Percentiles rank a stretch among this genome's conserved stretches.
Evolutionary conservation across 2,113 vertebrate genomes (phyloP).

Genomic region (Xenus cinereus): DNA sequence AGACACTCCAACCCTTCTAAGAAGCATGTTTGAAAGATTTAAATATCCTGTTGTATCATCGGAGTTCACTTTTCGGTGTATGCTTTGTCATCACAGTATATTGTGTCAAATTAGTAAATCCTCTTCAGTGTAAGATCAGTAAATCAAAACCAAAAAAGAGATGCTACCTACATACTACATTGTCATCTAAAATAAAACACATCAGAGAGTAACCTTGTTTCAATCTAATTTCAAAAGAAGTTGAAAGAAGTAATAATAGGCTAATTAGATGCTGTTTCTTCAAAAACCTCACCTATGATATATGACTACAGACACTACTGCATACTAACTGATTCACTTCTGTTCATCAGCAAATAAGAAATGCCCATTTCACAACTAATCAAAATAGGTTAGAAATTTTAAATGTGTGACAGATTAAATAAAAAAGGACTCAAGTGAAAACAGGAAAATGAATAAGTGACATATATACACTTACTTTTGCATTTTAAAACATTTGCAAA

Average conservation of each 20-base stretch:
- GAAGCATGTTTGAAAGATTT: neutral
- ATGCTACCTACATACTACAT: neutral
- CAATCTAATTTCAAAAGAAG: neutral
- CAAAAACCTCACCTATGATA: neutral
- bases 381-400: neutral
- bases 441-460: neutral
- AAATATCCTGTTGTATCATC: neutral
- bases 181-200: neutral
- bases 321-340: neutral
- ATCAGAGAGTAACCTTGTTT: neutral
- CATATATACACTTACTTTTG: neutral
- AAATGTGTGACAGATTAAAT: neutral
- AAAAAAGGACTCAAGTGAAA: neutral
- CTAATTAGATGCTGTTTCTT: neutral
- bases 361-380: neutral
- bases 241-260: neutral
- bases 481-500: neutral
- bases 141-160: neutral
- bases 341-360: neutral
- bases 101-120: neutral
- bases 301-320: neutral
- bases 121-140: neutral
- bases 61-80: neutral
- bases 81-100: neutral
- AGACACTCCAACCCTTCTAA: neutral